These are phyloP conservation scores for Augochlora pura DNA, from an alignment of 1,140 invertebrate species.

Conservation along the genomic window DNA sequence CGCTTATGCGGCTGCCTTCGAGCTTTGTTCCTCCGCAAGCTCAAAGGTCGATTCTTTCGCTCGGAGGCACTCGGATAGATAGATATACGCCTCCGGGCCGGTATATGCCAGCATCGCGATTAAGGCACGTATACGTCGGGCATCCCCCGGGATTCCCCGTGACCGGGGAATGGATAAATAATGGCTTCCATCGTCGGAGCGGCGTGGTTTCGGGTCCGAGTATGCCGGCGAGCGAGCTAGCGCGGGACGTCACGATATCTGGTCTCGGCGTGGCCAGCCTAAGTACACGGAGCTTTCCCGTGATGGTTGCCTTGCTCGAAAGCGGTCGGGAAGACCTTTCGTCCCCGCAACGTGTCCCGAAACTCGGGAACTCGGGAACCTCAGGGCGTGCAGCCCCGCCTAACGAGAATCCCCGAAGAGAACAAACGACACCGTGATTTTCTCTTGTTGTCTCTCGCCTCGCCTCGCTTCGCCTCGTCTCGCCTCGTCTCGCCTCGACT, in stretches of 20 bases:
- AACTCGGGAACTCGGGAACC: neutral
- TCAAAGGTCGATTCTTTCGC: conserved; percentile 56
- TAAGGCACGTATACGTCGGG: conserved; percentile 70
- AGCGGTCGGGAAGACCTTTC: conserved; percentile 33
- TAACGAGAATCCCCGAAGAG: conserved; percentile 35
- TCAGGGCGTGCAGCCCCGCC: neutral
- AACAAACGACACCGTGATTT: conserved; percentile 39
- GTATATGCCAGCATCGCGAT: conserved; percentile 67
- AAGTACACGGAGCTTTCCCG: conserved; percentile 49
- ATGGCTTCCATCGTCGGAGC: conserved; percentile 62
- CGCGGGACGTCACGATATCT: conserved; percentile 23
- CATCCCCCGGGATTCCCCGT: conserved; percentile 71
- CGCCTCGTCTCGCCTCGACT: too few species aligned
- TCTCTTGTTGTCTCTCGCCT: conserved; percentile 4
- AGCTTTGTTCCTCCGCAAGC: conserved; percentile 42
- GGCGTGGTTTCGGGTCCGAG: conserved; percentile 39
- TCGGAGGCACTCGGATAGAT: conserved; percentile 5
- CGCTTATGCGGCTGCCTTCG: neutral
- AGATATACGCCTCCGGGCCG: conserved; percentile 24
- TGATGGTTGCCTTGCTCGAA: conserved; percentile 17
- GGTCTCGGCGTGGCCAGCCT: neutral
- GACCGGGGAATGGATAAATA: conserved; percentile 75
- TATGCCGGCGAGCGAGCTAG: neutral
- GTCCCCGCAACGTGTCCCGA: neutral
- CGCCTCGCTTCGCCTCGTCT: too few species aligned